Evolutionary conservation across 2,113 vertebrate species (phyloP), one percentile per base, ranked within the genome.

Genomic region (Petrocephalus zakoni): DNA sequence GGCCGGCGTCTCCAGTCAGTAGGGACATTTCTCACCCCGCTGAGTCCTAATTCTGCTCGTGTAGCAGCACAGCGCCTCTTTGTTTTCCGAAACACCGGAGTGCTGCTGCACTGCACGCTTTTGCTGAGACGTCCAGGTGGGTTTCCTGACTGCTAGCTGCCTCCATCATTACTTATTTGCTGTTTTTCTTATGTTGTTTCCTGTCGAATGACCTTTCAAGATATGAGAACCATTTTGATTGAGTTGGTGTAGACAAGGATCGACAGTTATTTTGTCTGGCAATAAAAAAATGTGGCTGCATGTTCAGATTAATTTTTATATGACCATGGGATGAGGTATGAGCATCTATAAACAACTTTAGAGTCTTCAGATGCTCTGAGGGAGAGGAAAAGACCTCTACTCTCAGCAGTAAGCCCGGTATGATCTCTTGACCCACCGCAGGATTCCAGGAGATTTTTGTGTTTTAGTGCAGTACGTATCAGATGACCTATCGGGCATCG

Each of bases 1-100:
- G 0, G 86, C 55, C 47, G 86, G 46, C n/a, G 22, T 22, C 85
- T 42, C 51, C 85, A 58, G 51, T 56, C 85, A 56, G 1, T 29
- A 55, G 84, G 85, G 85, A 86, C 21, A 86, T 86, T 58, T 86
- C 25, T 86, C 85, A 25, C 52, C 85, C 52, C 56, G 51, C 85
- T 56, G 56, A 29, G 47, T n/a, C 25, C 47, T 87, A 34, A 87
- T 51, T 51, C 37, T 86, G 2, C 61, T 87, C 51, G 46, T 51
- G 42, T 19, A 7, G 53, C 42, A 55, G 42, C n/a, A 72, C 46
- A 87, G 86, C 17, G 47, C 10, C 2, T 68, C n/a, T 72, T 29
- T 49, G 61, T 87, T 51, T 22, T 10, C 11, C 22, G 61, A 29
- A 4, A 72, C 86, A 68, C 42, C 46, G n/a, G 46, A 87, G 86